These are phyloP conservation scores for Rhagoletis zephyria DNA, from an alignment of 1,140 invertebrate species.

Conservation along the genomic window DNA sequence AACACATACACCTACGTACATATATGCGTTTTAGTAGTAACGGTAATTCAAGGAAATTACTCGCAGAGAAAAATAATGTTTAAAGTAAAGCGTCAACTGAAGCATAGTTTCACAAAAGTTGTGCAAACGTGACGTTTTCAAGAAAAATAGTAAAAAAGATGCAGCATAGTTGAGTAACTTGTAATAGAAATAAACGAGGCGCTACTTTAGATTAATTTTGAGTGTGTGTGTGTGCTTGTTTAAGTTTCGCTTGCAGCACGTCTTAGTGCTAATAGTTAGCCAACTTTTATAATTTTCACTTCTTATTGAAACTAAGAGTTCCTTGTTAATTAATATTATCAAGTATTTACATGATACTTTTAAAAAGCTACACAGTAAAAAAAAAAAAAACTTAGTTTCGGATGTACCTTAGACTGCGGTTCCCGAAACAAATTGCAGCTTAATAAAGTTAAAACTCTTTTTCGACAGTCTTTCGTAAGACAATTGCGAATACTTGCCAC, in stretches of 20 bases:
- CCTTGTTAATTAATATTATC: no score
- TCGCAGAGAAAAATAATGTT: background rate
- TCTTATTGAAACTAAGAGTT: no score
- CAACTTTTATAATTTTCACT: constrained; percentile 22
- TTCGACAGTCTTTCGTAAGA: no score
- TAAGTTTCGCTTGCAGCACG: background rate
- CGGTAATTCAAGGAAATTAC: constrained; percentile 48
- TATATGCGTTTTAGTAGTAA: background rate
- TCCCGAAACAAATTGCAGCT: no score
- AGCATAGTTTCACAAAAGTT: constrained; percentile 21
- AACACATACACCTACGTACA: background rate
- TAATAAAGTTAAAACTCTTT: no score
- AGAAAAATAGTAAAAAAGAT: background rate
- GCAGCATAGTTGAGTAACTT: background rate
- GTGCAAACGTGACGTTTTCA: constrained; percentile 33
- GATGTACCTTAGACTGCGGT: no score
- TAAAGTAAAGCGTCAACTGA: background rate
- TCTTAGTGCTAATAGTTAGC: constrained; percentile 27
- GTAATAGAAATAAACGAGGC: background rate
- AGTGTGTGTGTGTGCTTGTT: background rate
- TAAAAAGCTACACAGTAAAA: no score
- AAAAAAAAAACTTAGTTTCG: no score
- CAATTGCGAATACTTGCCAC: no score
- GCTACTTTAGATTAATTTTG: background rate
- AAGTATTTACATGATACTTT: no score